Conservation (phyloP, 2,113 vertebrate species). For the Oxyruncus cristatus region DNA sequence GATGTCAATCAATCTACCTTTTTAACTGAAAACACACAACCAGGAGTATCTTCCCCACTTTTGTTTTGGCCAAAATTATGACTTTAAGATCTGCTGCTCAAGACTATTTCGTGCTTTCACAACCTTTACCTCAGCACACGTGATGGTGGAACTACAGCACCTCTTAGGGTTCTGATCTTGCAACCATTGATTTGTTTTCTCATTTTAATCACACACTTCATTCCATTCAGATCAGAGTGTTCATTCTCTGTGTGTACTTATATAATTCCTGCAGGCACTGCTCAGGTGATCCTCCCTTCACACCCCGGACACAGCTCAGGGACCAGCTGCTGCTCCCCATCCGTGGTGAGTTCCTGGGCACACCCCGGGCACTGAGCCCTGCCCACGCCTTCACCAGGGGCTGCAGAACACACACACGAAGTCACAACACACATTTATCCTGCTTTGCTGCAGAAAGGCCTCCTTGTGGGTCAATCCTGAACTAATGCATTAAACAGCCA, state of each 20-base stretch:
- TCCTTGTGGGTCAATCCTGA: not conserved
- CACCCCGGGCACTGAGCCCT: rapidly evolving
- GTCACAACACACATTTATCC: rapidly evolving
- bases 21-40: not conserved
- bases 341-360: not conserved
- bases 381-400: not conserved
- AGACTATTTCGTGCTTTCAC: rapidly evolving
- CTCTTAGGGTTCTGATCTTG: not conserved
- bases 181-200: rapidly evolving
- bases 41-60: not conserved
- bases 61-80: not conserved
- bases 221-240: rapidly evolving
- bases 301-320: not conserved
- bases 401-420: rapidly evolving
- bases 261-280: rapidly evolving
- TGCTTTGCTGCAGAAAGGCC: no score
- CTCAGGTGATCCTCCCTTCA: not conserved
- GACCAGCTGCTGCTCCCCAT: not conserved
- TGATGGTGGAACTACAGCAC: not conserved
- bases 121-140: rapidly evolving
- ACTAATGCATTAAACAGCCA: rapidly evolving
- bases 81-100: no score
- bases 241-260: rapidly evolving
- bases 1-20: not conserved
- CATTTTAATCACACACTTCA: not conserved